phyloP scores from a whole-genome alignment of 2,797 vertebrate genomes.

The Xenops minutus region DNA sequence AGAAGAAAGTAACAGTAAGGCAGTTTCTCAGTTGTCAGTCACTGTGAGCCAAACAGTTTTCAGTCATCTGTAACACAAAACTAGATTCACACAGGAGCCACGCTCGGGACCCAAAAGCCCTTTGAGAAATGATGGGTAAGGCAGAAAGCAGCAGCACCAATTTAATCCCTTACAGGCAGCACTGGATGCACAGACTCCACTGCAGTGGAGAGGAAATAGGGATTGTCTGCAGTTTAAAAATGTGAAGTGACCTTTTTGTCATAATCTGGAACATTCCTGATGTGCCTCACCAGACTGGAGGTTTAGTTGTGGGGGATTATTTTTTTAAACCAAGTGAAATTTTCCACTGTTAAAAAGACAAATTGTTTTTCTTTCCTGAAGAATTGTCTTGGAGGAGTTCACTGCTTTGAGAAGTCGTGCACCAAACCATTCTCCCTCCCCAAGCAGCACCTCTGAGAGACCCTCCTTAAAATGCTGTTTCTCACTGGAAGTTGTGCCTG shows the following conservation, averaged over 20 bases:
- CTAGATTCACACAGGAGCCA: background rate
- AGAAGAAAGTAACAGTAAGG: constrained; percentile 1
- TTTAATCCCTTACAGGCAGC: background rate
- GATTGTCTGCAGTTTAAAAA: background rate
- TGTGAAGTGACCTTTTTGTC: background rate
- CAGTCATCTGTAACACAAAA: constrained; percentile 1
- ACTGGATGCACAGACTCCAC: rapidly evolving
- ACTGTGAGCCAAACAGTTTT: background rate
- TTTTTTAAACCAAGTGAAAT: background rate
- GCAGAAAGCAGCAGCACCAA: background rate
- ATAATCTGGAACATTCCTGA: background rate
- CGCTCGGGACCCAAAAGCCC: background rate
- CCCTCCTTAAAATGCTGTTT: no score
- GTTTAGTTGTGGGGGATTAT: background rate
- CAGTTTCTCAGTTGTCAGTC: constrained; percentile 32
- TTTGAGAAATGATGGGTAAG: background rate
- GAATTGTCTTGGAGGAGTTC: background rate
- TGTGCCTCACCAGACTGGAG: background rate
- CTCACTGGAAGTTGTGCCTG: background rate
- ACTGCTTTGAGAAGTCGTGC: background rate
- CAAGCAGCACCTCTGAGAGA: background rate
- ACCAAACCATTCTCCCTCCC: background rate
- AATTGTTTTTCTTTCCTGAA: background rate
- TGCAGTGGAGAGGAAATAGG: rapidly evolving
- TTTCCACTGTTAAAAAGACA: background rate